Evolutionary conservation across 2,888 invertebrate genomes (phyloP).

Genomic region (Vandiemenella viatica): DNA sequence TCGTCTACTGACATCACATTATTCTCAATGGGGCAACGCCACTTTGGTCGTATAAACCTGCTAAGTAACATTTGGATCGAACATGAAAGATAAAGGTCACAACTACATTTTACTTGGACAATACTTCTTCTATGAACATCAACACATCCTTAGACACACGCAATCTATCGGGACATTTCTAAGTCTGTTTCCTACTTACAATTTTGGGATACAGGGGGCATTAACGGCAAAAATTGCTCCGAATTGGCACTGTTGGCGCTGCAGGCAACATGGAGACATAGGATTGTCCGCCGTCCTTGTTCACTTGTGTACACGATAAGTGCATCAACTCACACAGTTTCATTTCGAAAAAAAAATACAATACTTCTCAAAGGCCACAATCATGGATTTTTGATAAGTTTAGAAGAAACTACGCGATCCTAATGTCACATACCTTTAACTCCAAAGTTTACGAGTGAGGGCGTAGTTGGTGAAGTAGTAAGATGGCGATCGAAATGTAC

Average conservation of each 20-base stretch:
- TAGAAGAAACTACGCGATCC: too few species aligned
- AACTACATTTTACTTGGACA: constrained; percentile 2
- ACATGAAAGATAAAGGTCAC: constrained; percentile 12
- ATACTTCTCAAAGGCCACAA: too few species aligned
- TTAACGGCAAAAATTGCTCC: constrained; percentile 47
- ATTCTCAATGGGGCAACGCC: too few species aligned
- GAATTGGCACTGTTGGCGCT: constrained; percentile 54
- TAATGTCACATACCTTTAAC: too few species aligned
- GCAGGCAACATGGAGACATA: constrained; percentile 42
- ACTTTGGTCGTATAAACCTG: too few species aligned
- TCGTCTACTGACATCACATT: too few species aligned
- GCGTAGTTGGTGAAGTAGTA: constrained; percentile 14
- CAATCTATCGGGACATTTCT: constrained; percentile 19
- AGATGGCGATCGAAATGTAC: constrained; percentile 11
- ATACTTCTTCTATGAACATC: too few species aligned
- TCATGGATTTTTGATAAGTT: too few species aligned
- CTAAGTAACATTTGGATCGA: constrained; percentile 5
- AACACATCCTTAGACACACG: constrained; percentile 14
- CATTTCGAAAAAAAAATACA: too few species aligned
- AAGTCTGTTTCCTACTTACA: constrained; percentile 19
- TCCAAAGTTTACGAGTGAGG: constrained; percentile 15
- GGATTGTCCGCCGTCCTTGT: too few species aligned
- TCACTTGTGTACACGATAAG: too few species aligned
- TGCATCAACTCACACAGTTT: too few species aligned
- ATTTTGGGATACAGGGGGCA: constrained; percentile 42